Conservation (phyloP, 2,113 vertebrate species). For the Microcebus ravelobensis region DNA sequence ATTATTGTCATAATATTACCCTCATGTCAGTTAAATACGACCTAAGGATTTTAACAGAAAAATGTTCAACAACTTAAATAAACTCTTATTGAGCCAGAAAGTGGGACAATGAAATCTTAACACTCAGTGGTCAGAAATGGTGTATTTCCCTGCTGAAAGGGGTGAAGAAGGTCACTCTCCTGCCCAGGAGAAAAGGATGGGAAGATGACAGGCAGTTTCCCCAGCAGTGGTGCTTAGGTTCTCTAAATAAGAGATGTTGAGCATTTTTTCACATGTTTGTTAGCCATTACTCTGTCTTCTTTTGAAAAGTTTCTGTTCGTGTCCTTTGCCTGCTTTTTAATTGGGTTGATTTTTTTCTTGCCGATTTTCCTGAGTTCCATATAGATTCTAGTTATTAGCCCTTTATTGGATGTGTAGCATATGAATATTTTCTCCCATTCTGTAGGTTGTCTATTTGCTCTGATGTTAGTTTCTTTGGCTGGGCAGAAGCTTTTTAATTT, state of each 20-base stretch:
- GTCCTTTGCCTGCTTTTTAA: too few relatives aligned
- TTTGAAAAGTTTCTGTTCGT: too few relatives aligned
- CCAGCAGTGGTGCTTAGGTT: neutral
- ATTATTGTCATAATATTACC: neutral
- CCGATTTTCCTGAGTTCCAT: too few relatives aligned
- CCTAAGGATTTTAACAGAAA: constrained; percentile 11
- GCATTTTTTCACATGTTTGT: too few relatives aligned
- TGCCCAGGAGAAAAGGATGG: neutral
- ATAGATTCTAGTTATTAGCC: too few relatives aligned
- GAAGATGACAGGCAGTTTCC: neutral
- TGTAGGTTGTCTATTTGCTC: too few relatives aligned
- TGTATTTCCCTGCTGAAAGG: fast-evolving
- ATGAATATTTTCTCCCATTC: too few relatives aligned
- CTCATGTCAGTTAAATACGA: neutral
- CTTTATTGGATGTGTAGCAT: too few relatives aligned
- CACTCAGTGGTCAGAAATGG: neutral
- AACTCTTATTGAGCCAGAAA: neutral
- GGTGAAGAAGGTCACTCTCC: neutral
- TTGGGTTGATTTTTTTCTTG: too few relatives aligned
- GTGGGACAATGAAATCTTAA: neutral
- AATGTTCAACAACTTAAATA: neutral
- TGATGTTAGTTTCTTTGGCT: too few relatives aligned
- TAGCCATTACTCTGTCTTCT: too few relatives aligned
- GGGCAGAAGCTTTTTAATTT: too few relatives aligned
- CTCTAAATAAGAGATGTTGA: neutral